phyloP scores from a whole-genome alignment of 2,797 vertebrate species.

The Sebastes cheni region DNA sequence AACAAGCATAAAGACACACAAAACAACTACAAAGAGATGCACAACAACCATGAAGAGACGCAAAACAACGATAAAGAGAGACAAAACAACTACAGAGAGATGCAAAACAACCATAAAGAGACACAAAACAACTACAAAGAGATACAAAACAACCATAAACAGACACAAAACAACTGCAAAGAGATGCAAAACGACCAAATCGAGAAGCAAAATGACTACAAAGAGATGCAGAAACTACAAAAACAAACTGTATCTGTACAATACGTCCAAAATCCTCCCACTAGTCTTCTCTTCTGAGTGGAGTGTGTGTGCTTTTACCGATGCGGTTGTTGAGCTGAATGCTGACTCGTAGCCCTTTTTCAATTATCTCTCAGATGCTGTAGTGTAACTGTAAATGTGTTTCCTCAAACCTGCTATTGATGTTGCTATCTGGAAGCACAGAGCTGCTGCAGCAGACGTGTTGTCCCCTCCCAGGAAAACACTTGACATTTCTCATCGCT shows the following conservation, averaged over 20 bases:
- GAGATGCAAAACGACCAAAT: too few relatives aligned
- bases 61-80: too few relatives aligned
- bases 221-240: not conserved
- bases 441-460: not conserved
- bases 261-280: constrained; percentile 24
- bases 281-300: constrained; percentile 39
- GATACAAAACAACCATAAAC: too few relatives aligned
- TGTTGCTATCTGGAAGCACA: constrained; percentile 31
- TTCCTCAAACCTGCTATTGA: not conserved
- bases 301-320: constrained; percentile 45
- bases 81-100: too few relatives aligned
- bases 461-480: not conserved
- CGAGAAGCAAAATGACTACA: too few relatives aligned
- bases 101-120: too few relatives aligned
- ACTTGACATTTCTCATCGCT: constrained; percentile 39
- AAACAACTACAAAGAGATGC: too few relatives aligned
- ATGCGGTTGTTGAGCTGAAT: not conserved
- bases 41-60: too few relatives aligned
- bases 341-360: not conserved
- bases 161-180: too few relatives aligned
- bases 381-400: not conserved
- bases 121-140: too few relatives aligned
- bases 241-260: constrained; percentile 38
- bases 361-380: not conserved
- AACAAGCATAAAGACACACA: too few relatives aligned